Conservation (phyloP, 2,113 vertebrate species). For the Narcine bancroftii region DNA sequence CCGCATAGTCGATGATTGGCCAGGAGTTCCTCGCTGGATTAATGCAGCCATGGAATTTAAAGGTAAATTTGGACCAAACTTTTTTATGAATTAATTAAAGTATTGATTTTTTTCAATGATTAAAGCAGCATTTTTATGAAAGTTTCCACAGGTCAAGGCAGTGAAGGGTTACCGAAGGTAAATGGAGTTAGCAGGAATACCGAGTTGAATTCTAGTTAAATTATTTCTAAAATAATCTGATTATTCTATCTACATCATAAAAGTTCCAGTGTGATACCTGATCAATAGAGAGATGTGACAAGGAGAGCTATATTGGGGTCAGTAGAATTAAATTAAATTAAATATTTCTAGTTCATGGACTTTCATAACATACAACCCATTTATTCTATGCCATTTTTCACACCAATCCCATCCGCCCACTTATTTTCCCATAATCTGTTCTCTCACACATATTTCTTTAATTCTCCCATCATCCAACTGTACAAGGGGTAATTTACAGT, state of each 20-base stretch:
- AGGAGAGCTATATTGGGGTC: neutral
- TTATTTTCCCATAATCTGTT: too few relatives aligned
- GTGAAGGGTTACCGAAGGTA: too few relatives aligned
- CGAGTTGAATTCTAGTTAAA: too few relatives aligned
- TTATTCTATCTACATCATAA: neutral
- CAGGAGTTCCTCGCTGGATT: constrained; percentile 44
- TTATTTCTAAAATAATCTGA: neutral
- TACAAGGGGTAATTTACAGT: too few relatives aligned
- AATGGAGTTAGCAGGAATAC: too few relatives aligned
- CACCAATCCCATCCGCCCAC: too few relatives aligned
- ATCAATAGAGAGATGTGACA: neutral
- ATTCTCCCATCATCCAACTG: too few relatives aligned
- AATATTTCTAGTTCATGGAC: neutral
- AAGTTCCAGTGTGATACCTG: neutral
- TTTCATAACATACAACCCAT: neutral
- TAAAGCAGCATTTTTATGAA: neutral
- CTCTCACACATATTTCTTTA: too few relatives aligned
- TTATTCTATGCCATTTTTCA: too few relatives aligned
- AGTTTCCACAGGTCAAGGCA: too few relatives aligned
- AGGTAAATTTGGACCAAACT: constrained; percentile 37
- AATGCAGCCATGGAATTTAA: constrained; percentile 48
- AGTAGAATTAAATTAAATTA: too few relatives aligned
- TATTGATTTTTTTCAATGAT: neutral
- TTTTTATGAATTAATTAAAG: neutral
- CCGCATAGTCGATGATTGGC: constrained; percentile 46